phyloP scores from a whole-genome alignment of 2,888 invertebrate genomes.

The Noctua fimbriata region DNA sequence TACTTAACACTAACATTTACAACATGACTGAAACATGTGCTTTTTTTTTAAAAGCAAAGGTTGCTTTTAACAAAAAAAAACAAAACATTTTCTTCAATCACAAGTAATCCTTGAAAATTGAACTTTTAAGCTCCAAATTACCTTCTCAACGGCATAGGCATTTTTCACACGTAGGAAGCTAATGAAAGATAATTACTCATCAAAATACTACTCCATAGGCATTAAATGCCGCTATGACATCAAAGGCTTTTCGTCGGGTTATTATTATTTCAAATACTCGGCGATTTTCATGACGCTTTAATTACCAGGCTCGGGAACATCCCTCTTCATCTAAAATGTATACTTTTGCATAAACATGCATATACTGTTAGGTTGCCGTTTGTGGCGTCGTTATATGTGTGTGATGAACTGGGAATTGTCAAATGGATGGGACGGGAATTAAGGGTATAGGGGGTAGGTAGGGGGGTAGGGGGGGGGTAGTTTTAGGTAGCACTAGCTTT shows the following conservation, averaged over 20 bases:
- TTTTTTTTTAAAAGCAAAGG: too few relatives aligned
- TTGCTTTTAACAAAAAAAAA: neutral
- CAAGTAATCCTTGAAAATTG: slow-evolving; percentile 18
- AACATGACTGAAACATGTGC: slow-evolving; percentile 5
- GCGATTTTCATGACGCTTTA: slow-evolving; percentile 60
- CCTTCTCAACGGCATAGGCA: slow-evolving; percentile 18
- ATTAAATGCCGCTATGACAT: slow-evolving; percentile 58
- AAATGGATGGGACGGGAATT: slow-evolving; percentile 15
- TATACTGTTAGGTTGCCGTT: slow-evolving; percentile 35
- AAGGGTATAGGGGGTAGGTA: neutral
- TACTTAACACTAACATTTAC: slow-evolving; percentile 10
- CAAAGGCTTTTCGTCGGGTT: slow-evolving; percentile 48
- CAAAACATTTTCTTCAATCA: slow-evolving; percentile 19
- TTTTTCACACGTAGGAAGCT: slow-evolving; percentile 45
- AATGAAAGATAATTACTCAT: slow-evolving; percentile 62
- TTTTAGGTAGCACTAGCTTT: neutral
- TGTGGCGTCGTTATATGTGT: slow-evolving; percentile 32
- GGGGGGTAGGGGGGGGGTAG: too few relatives aligned
- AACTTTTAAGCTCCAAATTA: slow-evolving; percentile 41
- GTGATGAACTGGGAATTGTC: slow-evolving; percentile 41
- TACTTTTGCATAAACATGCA: slow-evolving; percentile 60
- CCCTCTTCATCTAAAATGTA: slow-evolving; percentile 57
- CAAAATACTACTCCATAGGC: slow-evolving; percentile 53
- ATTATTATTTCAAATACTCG: slow-evolving; percentile 64
- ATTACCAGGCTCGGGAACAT: slow-evolving; percentile 51